Base-by-base conservation (phyloP, 2,113 vertebrate genomes). In the Phaetusa simplex region DNA sequence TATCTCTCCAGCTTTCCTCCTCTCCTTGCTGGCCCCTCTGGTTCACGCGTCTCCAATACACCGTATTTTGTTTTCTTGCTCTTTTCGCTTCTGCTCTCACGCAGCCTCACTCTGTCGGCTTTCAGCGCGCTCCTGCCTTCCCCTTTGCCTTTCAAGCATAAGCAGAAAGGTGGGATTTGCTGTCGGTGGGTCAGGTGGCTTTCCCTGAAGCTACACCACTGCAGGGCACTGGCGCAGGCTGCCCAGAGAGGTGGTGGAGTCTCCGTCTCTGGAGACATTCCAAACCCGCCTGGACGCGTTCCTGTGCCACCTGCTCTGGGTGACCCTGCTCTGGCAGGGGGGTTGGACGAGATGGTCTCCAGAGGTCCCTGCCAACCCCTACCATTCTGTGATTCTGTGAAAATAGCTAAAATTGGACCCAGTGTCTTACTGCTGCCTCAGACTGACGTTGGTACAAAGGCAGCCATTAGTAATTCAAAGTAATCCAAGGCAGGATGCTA, bases 11-110 rank as follows among this genome's bases (percentile, higher is more conserved):
- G 12, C 36, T 67, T 78, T 52, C 74, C 30, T 40, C 14, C 30
- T 12, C 6, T 52, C 36, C 30, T 43, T 42, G 17, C 65, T 43
- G n/a, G 5, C n/a, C 26, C 34, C 26, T 14, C 19, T 34, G 24
- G 10, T 50, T 45, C 52, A 6, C 3, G 2, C 1, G 0, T 38
- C 47, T 61, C 80, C 42, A 10, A 1, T 3, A 4, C 2, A 1
- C 21, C 32, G 14, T 45, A 5, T 73, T 85, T 73, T 10, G 6
- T 53, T 82, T 83, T 45, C 58, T 59, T 23, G 8, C 29, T 67
- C 30, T 53, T 70, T 45, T 38, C 2, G 0, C 8, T 66, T 42
- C 40, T 73, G 27, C 40, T 18, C 9, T 65, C 6, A 0, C 6
- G 7, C 34, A 47, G 4, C 52, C 42, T 70, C 53, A 9, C 53